Percentiles rank a stretch among this genome's conserved stretches.
Conservation (phyloP, 2,113 vertebrate genomes). For the Atlantisia rogersi region DNA sequence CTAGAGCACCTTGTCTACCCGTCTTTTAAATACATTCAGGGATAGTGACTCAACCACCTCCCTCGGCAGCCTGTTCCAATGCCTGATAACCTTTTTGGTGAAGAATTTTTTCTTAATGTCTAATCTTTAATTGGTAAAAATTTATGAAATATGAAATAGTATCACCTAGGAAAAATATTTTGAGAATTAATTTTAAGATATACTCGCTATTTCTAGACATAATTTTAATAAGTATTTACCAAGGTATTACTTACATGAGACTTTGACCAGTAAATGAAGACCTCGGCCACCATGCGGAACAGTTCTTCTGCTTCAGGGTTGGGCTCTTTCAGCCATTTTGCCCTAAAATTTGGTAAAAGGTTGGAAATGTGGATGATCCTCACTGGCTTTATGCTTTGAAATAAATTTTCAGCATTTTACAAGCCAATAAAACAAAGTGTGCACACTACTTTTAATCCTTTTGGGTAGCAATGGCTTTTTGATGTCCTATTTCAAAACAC, state of each 20-base stretch:
- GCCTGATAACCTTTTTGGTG: no score
- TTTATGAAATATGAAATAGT: not conserved
- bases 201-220: not conserved
- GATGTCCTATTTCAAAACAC: not conserved
- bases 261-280: constrained; percentile 98
- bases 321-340: constrained; percentile 93
- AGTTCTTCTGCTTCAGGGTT: constrained; percentile 89
- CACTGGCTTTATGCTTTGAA: not conserved
- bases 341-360: constrained; percentile 76
- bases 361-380: not conserved
- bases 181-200: not conserved
- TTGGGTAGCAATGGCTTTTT: not conserved
- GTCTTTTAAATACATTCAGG: no score
- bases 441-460: not conserved
- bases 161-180: not conserved
- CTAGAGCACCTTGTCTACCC: no score
- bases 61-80: no score
- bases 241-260: constrained; percentile 86
- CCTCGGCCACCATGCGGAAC: constrained; percentile 97
- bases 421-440: not conserved
- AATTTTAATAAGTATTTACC: not conserved
- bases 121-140: not conserved
- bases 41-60: no score
- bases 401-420: not conserved
- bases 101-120: no score